Evolutionary conservation across 2,797 vertebrate genomes (phyloP), one percentile per base, ranked within the genome.

Genomic region (Clarias pachynema): DNA sequence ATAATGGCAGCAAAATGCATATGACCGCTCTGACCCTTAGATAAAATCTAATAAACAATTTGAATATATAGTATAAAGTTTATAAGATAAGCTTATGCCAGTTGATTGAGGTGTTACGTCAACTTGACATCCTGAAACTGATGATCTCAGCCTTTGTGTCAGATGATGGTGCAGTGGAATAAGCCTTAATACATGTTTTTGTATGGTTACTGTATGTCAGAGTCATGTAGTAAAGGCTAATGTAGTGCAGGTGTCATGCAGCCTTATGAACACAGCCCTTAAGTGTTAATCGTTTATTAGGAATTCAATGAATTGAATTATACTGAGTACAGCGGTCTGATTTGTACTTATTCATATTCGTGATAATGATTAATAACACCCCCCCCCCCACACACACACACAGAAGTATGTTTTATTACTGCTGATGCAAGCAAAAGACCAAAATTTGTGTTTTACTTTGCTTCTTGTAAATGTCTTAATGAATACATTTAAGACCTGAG

Each of bases 351-450:
- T 78, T 37, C 5, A 57, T 60, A 20, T 37, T 24, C 7, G 1
- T 15, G 29, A 44, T 44, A 9, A 26, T 65, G 78, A 79, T 29
- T 44, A 60, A 34, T 59, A n/a, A n/a, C n/a, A 66, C 66, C 20
- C 66, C 37, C 66, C 37, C 66, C 24, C 68, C 37, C 68, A 69
- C 68, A 69, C 68, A 70, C 2, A 70, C 70, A 73, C 72, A 74
- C 40, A 74, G 5, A 75, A 56, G 56, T 57, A 29, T 16, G 26
- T 57, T 57, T 75, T 18, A 72, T 22, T 0, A 72, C 20, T 4
- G 70, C 72, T 74, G 72, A 74, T n/a, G 31, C 53, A 59, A 53
- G 29, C 74, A 77, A 26, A 77, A 57, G 31, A 77, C 16, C 22
- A 77, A 56, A 57, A 22, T 22, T 12, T 77, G 18, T 7, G 53